These are phyloP conservation scores for Benitochromis conjunctus DNA, from an alignment of 2,113 vertebrate genomes.

Conservation along the genomic window DNA sequence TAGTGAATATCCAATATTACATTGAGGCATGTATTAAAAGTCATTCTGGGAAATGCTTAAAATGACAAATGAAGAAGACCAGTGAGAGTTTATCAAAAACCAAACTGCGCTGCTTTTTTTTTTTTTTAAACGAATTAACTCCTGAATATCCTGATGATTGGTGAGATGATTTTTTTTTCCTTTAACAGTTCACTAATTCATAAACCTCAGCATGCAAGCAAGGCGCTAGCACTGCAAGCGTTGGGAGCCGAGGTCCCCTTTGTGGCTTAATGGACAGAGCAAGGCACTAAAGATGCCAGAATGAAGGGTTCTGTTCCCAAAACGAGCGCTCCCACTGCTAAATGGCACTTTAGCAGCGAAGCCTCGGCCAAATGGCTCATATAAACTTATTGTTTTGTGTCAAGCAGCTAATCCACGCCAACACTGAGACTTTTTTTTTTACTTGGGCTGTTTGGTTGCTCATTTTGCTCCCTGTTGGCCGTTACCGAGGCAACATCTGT, in stretches of 20 bases:
- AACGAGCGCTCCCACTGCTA: not conserved
- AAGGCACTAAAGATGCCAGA: not conserved
- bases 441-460: not conserved
- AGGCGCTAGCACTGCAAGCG: not conserved
- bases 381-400: constrained; percentile 25
- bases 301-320: not conserved
- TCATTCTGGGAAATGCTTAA: not conserved
- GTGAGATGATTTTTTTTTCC: not conserved
- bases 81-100: not conserved
- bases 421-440: not conserved
- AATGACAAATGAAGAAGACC: not conserved
- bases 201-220: constrained; percentile 1
- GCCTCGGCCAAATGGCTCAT: not conserved
- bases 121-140: not conserved
- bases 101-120: constrained; percentile 3
- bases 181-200: constrained; percentile 1
- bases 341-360: not conserved
- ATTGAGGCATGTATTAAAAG: not conserved
- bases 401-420: not conserved
- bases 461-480: not conserved
- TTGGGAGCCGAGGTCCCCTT: not conserved
- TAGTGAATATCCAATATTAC: not conserved
- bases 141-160: not conserved
- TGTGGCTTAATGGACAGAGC: not conserved
- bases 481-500: constrained; percentile 47